A percentile compares a stretch with the other conserved stretches of the same genome.
phyloP scores from a whole-genome alignment of 2,113 vertebrate species.

The Poeciliopsis prolifica region DNA sequence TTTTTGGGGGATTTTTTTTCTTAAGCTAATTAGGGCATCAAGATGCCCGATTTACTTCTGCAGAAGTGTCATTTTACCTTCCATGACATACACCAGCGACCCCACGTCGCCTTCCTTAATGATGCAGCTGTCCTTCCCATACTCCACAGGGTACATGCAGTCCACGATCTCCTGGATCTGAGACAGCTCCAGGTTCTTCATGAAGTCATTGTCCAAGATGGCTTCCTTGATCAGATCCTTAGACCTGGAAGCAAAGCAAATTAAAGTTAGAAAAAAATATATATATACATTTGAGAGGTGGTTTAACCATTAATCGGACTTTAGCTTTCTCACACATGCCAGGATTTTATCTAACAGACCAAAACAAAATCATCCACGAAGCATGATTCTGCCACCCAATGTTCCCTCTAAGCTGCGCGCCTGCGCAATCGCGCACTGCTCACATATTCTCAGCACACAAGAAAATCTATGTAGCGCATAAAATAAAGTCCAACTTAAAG shows the following conservation, averaged over 20 bases:
- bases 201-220: conserved; percentile 99
- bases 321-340: no score
- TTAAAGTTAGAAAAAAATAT: background rate
- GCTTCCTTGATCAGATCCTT: conserved; percentile 99
- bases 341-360: no score
- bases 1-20: background rate
- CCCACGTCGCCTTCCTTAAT: conserved; percentile 99
- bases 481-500: no score
- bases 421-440: no score
- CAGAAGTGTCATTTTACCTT: conserved; percentile 84
- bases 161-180: conserved; percentile 99
- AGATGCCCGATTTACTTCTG: background rate
- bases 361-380: no score
- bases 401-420: no score
- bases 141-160: conserved; percentile 99
- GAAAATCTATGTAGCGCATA: no score
- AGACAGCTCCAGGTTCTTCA: conserved; percentile 98
- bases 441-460: no score
- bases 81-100: conserved; percentile 98
- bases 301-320: no score
- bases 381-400: no score
- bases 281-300: background rate
- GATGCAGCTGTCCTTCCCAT: conserved; percentile 97
- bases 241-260: conserved; percentile 81
- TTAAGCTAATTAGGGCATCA: background rate